A percentile compares a stretch with the other conserved stretches of the same genome.
These are phyloP conservation scores for Shargacucullia verbasci DNA, from an alignment of 2,888 invertebrate species.

Conservation along the genomic window DNA sequence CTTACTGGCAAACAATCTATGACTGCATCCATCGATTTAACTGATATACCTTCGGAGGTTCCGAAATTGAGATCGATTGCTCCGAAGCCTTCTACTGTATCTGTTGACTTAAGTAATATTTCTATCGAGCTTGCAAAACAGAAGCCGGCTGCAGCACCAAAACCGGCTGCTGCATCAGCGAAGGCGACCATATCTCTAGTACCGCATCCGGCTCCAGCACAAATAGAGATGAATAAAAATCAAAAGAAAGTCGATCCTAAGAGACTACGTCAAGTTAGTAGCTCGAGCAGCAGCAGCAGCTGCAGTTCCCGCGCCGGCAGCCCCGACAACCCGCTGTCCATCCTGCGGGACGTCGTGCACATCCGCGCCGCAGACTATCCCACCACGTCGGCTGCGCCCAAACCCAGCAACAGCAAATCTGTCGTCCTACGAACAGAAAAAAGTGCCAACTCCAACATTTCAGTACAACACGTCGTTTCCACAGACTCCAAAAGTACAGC, in stretches of 20 bases:
- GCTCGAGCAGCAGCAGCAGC: conserved; percentile 55
- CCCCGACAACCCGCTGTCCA: conserved; percentile 68
- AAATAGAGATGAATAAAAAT: not conserved
- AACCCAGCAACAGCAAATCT: not conserved
- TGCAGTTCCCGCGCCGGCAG: conserved; percentile 55
- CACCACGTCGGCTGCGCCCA: not conserved
- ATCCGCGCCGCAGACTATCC: conserved; percentile 68
- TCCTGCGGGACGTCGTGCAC: conserved; percentile 75
- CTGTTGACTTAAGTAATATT: conserved; percentile 21
- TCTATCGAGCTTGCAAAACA: not conserved
- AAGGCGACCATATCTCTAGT: no score
- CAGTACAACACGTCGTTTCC: conserved; percentile 35
- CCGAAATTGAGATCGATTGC: not conserved
- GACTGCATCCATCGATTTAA: conserved; percentile 21
- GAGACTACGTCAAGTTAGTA: conserved; percentile 19
- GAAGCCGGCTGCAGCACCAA: conserved; percentile 9
- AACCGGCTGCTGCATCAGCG: no score
- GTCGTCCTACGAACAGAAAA: conserved; percentile 10
- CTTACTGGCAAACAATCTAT: not conserved
- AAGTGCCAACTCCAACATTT: conserved; percentile 16
- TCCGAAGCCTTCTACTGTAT: not conserved
- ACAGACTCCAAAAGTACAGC: conserved; percentile 1
- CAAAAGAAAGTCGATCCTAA: conserved; percentile 10
- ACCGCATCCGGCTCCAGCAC: not conserved
- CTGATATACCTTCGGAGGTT: no score